Conservation (phyloP, 2,113 vertebrate species). For the Chaetura pelagica region DNA sequence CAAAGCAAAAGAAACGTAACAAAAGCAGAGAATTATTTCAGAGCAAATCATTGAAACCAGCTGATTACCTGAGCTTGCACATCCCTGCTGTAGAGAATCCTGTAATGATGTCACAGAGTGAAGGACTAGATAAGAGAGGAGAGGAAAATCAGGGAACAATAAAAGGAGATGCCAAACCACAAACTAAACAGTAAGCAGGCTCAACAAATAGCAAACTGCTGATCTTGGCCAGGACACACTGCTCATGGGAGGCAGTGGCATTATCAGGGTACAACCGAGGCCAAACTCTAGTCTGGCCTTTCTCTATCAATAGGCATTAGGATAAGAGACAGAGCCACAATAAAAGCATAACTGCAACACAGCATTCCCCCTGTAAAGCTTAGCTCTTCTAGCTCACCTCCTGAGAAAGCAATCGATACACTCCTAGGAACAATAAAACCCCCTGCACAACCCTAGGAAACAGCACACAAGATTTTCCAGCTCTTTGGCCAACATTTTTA, state of each 20-base stretch:
- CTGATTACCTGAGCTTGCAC: constrained; percentile 83
- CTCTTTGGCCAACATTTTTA: constrained; percentile 48
- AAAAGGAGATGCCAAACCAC: constrained; percentile 65
- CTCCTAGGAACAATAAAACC: constrained; percentile 4
- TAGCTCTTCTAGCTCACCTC: constrained; percentile 31
- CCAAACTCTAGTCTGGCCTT: not conserved
- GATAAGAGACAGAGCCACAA: constrained; percentile 34
- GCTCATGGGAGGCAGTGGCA: not conserved
- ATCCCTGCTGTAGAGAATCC: constrained; percentile 84
- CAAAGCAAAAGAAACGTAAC: constrained; percentile 41
- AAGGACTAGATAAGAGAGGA: constrained; percentile 78
- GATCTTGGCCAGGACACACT: not conserved
- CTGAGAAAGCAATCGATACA: constrained; percentile 24
- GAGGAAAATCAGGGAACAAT: constrained; percentile 56
- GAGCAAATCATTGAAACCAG: constrained; percentile 44
- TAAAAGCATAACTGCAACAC: constrained; percentile 14
- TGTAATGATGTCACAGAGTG: constrained; percentile 81
- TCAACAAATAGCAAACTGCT: constrained; percentile 48
- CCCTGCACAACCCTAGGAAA: not conserved
- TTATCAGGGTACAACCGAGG: not conserved
- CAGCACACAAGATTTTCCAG: not conserved
- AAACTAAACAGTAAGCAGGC: constrained; percentile 60
- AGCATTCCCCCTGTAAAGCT: constrained; percentile 12
- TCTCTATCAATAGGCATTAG: not conserved
- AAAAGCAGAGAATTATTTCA: constrained; percentile 38